These are phyloP conservation scores for Sitta carolinensis DNA, from an alignment of 2,797 vertebrate genomes.

Conservation along the genomic window DNA sequence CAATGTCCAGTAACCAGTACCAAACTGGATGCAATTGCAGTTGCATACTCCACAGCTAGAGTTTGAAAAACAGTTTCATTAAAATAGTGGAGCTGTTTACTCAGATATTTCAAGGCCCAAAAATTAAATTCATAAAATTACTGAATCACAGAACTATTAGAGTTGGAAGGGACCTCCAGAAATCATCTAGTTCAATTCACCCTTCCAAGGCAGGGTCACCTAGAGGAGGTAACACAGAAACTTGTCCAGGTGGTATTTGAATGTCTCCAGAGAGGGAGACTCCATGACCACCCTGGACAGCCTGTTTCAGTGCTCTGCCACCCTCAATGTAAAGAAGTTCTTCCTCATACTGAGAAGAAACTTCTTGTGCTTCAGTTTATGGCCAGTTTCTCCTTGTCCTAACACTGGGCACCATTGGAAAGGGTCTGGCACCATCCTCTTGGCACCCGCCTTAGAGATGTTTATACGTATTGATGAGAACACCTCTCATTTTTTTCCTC, in stretches of 20 bases:
- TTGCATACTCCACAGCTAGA: background rate
- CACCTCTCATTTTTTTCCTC: background rate
- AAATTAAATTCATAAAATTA: background rate
- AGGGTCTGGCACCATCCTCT: background rate
- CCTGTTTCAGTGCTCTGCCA: background rate
- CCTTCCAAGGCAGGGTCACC: background rate
- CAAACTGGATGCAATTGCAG: background rate
- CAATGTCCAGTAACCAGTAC: background rate
- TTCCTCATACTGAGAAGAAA: background rate
- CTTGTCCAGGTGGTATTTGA: fast-evolving
- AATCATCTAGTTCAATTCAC: background rate
- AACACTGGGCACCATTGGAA: background rate
- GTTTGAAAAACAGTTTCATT: background rate
- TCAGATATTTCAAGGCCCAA: background rate
- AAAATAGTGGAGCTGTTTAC: background rate
- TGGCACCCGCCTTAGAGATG: fast-evolving
- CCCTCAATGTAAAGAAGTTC: background rate
- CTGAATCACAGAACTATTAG: background rate
- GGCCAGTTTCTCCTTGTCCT: background rate
- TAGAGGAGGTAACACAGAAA: background rate
- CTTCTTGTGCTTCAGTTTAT: background rate
- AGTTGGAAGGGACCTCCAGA: background rate
- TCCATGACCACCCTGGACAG: background rate
- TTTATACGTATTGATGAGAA: background rate
- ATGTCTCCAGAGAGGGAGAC: background rate